phyloP scores from a whole-genome alignment of 2,888 invertebrate species.

The Troides aeacus region DNA sequence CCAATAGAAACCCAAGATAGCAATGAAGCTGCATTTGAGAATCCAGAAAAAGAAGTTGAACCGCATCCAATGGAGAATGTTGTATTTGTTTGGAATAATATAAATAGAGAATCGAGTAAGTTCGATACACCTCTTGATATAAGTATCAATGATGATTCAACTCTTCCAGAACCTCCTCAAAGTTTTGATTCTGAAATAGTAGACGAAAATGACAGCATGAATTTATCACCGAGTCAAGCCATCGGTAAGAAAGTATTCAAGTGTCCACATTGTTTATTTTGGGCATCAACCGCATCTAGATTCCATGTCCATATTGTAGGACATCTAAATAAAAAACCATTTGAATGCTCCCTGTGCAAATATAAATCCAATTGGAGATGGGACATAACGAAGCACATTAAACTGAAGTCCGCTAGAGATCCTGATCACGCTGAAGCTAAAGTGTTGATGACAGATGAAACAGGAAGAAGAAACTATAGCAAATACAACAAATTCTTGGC shows the following conservation, averaged over 20 bases:
- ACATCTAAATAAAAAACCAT: conserved; percentile 95
- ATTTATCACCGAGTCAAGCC: conserved; percentile 81
- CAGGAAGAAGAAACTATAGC: conserved; percentile 93
- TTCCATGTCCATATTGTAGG: conserved; percentile 97
- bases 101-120: conserved; percentile 68
- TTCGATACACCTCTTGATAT: conserved; percentile 69
- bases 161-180: conserved; percentile 60
- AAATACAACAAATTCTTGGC: conserved; percentile 94
- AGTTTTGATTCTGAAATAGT: conserved; percentile 61
- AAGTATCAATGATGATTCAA: conserved; percentile 70
- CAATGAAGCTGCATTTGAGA: conserved; percentile 52
- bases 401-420: conserved; percentile 92
- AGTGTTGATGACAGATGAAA: conserved; percentile 94
- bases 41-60: conserved; percentile 64
- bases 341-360: conserved; percentile 96
- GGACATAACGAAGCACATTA: conserved; percentile 98
- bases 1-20: conserved; percentile 55
- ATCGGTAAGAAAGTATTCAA: conserved; percentile 91
- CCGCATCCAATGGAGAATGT: conserved; percentile 90
- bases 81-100: conserved; percentile 90
- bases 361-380: conserved; percentile 98
- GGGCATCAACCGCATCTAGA: conserved; percentile 94
- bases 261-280: conserved; percentile 95
- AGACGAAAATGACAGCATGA: conserved; percentile 79
- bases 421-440: conserved; percentile 89